Evolutionary conservation across 2,113 vertebrate species (phyloP), one percentile per base, ranked within the genome.

Genomic region (Periophthalmodon schlosseri): DNA sequence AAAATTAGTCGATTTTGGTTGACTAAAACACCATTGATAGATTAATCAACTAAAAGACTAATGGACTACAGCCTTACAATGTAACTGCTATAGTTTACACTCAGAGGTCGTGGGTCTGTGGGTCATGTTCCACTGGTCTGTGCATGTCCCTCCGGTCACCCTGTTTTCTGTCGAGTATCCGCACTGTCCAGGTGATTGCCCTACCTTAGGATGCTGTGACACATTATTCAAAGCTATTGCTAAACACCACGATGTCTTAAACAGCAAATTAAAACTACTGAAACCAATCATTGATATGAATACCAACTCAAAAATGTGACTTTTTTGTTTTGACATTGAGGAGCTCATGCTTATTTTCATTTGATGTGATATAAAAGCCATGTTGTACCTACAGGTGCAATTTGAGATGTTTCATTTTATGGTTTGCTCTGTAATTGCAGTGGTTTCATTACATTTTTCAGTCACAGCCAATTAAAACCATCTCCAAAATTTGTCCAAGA

Each of bases 351-450:
- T 73, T 78, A 4, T 18, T 60, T 24, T 60, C 23, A 24, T 60
- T 24, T 60, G 60, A 71, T 73, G 52, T 64, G 69, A 78, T 20
- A 46, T 79, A 7, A 23, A 65, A 7, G 11, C 36, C 60, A 50
- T 21, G 69, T 70, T 28, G 58, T 54, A 66, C 65, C 14, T 21
- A 2, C 24, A 20, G 1, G 8, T 28, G 68, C 39, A 54, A n/a
- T 65, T 65, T 44, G 33, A 3, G 28, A 36, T 39, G 34, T 65
- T 65, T 65, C 18, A 65, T 65, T 39, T 39, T n/a, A n/a, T 65
- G 63, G 18, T 65, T 65, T 65, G 63, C 33, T 65, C 63, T 65
- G 20, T 65, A 65, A 39, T 65, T 39, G 34, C 28, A 64, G 10
- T 39, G 61, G 18, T 33, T 34, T 33, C 15, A 39, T 64, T 64